A percentile compares a stretch with the other conserved stretches of the same genome.
Conservation (phyloP, 2,888 invertebrate genomes). For the Andrena fulva region DNA sequence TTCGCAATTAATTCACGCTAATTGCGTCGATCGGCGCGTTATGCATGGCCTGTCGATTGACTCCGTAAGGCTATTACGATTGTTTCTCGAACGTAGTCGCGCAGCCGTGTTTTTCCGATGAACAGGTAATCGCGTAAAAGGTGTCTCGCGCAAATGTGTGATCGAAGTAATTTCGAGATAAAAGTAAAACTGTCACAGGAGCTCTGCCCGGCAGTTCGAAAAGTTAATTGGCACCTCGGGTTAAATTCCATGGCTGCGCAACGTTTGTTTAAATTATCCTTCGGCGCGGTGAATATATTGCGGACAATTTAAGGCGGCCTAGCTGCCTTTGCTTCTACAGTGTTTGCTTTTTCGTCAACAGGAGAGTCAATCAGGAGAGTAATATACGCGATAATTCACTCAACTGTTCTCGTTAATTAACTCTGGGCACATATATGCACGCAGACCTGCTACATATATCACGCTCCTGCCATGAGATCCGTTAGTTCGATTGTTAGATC, state of each 20-base stretch:
- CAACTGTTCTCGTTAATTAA: slow-evolving; percentile 55
- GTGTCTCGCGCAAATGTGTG: not conserved
- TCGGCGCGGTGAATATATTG: not conserved
- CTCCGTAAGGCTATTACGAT: not conserved
- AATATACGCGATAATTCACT: slow-evolving; percentile 54
- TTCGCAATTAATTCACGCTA: slow-evolving; percentile 10
- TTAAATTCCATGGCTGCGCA: not conserved
- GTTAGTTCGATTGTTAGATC: not conserved
- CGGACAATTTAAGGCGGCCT: not conserved
- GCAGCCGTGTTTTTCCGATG: not conserved
- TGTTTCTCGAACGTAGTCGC: not conserved
- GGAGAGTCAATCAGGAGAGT: slow-evolving; percentile 53
- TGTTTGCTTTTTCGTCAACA: slow-evolving; percentile 31
- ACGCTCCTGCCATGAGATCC: not conserved
- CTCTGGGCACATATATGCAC: slow-evolving; percentile 2
- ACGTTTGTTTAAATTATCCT: not conserved
- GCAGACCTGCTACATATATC: not conserved
- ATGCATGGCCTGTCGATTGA: slow-evolving; percentile 2
- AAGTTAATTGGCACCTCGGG: too few relatives aligned
- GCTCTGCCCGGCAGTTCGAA: not conserved
- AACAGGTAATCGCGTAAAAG: not conserved
- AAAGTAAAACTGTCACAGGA: not conserved
- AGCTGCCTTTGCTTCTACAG: not conserved
- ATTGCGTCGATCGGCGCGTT: slow-evolving; percentile 26
- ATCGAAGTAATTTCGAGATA: not conserved